Base-by-base conservation (phyloP, 2,797 vertebrate genomes). In the Fratercula arctica region DNA sequence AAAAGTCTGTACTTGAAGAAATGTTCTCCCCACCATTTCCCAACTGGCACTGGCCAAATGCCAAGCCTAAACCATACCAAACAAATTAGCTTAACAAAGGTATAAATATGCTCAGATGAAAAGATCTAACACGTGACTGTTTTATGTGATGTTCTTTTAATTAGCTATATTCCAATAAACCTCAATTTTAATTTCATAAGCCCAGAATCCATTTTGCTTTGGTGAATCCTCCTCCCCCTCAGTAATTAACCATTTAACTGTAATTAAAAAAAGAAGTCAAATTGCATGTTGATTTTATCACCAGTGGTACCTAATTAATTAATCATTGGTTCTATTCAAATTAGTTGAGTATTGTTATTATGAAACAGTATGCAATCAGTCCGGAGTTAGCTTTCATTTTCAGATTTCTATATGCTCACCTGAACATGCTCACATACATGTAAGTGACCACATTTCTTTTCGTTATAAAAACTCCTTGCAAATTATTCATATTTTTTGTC, bases 261-360 rank as follows among this genome's bases (percentile, higher is more conserved):
- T 84, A 95, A 92, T 92, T 57, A 81, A 95, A 95, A 95, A 91
- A 89, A 89, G 7, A 82, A 77, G 37, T 70, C 29, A 86, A 77
- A 69, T 21, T 88, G 60, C 33, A 48, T 56, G 84, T 60, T 93
- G 37, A 35, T 56, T 91, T 96, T 83, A 94, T 80, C 90, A 96
- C 53, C 35, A 91, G 51, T 72, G 39, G 48, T 28, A 69, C 48
- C 45, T 75, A 88, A 86, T 93, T 94, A 91, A 91, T 83, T 86
- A 93, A 90, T 72, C 11, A 68, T 43, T 54, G 25, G 12, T 68
- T 93, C 54, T 51, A 46, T 83, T 93, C 66, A 91, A 93, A 73
- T 35, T 81, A 10, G 12, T 68, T 73, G 16, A 66, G 24, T 66
- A 54, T 28, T 80, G 28, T 43, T 88, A 66, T 61, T 57, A 89